Evolutionary conservation across 2,888 invertebrate species (phyloP), one percentile per base, ranked within the genome.

Genomic region (Papilio gigon): DNA sequence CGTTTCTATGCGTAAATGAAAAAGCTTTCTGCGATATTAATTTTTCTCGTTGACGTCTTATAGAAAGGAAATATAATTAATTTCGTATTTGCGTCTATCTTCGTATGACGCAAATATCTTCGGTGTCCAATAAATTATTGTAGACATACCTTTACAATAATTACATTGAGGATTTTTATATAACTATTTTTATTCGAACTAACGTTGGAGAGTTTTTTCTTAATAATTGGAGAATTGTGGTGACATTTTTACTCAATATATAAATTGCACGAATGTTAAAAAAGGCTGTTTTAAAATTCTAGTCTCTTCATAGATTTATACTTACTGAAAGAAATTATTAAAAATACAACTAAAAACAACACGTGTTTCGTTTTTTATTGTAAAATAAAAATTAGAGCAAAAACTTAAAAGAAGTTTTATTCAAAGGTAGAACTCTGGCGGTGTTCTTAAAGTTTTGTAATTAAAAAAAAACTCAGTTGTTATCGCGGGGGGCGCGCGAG

Each of bases 391-490:
- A 40, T 37, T 61, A 33, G 37, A 35, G n/a, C 9, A 8, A 42
- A 47, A 42, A 67, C 14, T 35, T 17, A 47, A 30, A 53, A 25
- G 27, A 65, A 11, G 0, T 33, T 12, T 44, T 47, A n/a, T 17
- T 59, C 60, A 68, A 64, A 68, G 30, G 63, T 35, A 20, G 44
- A 37, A 59, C 64, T 59, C 20, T 47, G 4, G 50, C 53, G 20
- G 44, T 25, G 44, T 67, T 63, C 14, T 11, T 50, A 68, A 72
- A 74, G 71, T 72, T 71, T 50, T 25, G 44, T 64, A 68, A 72
- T 74, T 66, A 72, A 60, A 58, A 64, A 65, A 58, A 64, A 40
- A 30, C 64, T 64, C 22, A 62, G 65, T 65, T 68, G 63, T 65
- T 68, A 67, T 68, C 65, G 50, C 53, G 5, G 30, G 20, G 53